Conservation (phyloP, 2,888 invertebrate genomes). For the Limenitis camilla region DNA sequence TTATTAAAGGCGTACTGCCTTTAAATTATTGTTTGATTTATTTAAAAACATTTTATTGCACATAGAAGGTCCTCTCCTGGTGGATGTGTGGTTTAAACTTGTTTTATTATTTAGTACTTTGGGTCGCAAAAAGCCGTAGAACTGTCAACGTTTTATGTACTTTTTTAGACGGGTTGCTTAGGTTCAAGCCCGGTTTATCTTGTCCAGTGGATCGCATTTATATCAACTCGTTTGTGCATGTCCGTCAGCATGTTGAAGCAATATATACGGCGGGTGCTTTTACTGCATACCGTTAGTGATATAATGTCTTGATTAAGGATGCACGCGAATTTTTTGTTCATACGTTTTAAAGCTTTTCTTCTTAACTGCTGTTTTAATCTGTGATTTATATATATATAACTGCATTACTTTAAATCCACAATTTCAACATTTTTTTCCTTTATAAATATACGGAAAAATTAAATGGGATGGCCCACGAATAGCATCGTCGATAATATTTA, state of each 20-base stretch:
- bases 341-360: neutral
- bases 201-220: constrained; percentile 20
- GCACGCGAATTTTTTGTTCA: constrained; percentile 1
- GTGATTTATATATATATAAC: neutral
- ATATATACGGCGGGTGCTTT: constrained; percentile 18
- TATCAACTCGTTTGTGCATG: constrained; percentile 25
- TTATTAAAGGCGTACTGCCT: no score
- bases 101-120: neutral
- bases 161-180: constrained; percentile 10
- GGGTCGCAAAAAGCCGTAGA: neutral
- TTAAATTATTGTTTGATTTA: no score
- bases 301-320: constrained; percentile 18
- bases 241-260: constrained; percentile 16
- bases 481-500: no score
- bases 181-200: constrained; percentile 17
- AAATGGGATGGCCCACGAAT: no score
- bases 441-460: no score
- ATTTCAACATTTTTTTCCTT: no score
- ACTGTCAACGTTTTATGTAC: neutral
- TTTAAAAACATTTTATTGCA: no score
- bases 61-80: no score
- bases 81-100: no score
- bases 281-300: constrained; percentile 18
- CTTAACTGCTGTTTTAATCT: neutral
- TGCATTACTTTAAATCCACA: no score